These are phyloP conservation scores for Onychomys torridus DNA, from an alignment of 2,797 vertebrate species.

Conservation along the genomic window DNA sequence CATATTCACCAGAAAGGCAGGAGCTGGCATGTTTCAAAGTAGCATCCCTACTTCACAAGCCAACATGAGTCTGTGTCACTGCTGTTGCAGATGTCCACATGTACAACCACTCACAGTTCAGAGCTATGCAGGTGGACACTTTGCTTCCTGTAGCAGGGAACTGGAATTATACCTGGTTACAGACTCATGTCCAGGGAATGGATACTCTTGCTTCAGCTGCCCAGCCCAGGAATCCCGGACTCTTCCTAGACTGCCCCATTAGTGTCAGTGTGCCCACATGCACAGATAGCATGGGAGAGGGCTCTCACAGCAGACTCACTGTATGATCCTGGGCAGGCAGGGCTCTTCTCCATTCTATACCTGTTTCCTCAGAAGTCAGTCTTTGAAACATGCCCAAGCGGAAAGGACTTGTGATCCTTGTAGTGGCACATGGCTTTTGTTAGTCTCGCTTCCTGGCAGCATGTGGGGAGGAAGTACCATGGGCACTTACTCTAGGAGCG, in stretches of 20 bases:
- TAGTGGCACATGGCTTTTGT: not conserved
- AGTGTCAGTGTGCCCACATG: not conserved
- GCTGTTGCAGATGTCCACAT: not conserved
- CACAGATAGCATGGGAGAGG: not conserved
- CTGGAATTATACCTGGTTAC: not conserved
- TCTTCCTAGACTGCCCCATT: not conserved
- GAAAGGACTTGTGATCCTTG: not conserved
- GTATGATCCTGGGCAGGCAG: not conserved
- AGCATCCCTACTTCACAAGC: not conserved
- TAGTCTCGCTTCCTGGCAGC: not conserved
- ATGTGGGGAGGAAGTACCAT: accelerated
- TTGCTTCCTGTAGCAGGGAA: not conserved
- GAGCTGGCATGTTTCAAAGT: not conserved
- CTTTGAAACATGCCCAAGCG: not conserved
- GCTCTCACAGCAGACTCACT: not conserved
- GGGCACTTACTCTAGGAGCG: not conserved
- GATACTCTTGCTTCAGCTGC: not conserved
- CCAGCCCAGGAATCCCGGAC: too few relatives aligned
- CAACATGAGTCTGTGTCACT: accelerated
- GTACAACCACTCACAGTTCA: not conserved
- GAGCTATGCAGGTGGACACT: not conserved
- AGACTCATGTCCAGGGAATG: not conserved
- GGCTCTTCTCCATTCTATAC: not conserved
- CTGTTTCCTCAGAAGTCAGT: constrained; percentile 8
- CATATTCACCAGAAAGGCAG: not conserved